A percentile compares a stretch with the other conserved stretches of the same genome.
Conservation (phyloP, 2,797 vertebrate genomes). For the Arnoldichthys spilopterus region DNA sequence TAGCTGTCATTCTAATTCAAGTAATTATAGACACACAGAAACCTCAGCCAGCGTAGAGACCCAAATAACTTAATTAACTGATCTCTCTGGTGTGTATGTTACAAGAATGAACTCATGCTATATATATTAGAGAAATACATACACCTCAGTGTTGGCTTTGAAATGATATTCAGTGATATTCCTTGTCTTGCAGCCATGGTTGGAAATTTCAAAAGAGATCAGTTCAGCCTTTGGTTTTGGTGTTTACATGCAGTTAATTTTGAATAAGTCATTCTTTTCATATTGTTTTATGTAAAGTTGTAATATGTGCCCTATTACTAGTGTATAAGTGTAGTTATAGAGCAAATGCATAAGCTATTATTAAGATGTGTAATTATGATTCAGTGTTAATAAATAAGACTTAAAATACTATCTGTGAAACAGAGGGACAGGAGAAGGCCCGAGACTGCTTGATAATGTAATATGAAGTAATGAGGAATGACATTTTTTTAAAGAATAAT, state of each 20-base stretch:
- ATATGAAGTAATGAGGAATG: not conserved
- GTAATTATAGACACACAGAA: constrained; percentile 45
- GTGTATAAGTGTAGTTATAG: constrained; percentile 23
- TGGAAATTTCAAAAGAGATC: not conserved
- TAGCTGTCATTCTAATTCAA: constrained; percentile 46
- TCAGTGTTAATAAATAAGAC: not conserved
- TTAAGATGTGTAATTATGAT: not conserved
- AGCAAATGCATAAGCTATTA: not conserved
- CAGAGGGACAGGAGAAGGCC: not conserved
- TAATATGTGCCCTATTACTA: not conserved
- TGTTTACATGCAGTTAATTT: not conserved
- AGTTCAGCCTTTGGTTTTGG: not conserved
- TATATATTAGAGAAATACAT: not conserved
- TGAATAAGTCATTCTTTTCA: not conserved
- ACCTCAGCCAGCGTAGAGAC: constrained; percentile 17
- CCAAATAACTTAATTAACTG: constrained; percentile 33
- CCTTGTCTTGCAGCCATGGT: not conserved
- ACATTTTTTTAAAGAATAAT: too few relatives aligned
- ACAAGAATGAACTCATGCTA: constrained; percentile 13
- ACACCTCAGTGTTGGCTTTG: not conserved
- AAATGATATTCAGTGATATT: not conserved
- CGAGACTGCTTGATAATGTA: not conserved
- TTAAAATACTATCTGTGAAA: not conserved
- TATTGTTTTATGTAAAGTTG: not conserved
- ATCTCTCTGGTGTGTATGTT: constrained; percentile 26